These are phyloP conservation scores for Dendroctonus valens DNA, from an alignment of 1,140 invertebrate genomes.

Conservation along the genomic window DNA sequence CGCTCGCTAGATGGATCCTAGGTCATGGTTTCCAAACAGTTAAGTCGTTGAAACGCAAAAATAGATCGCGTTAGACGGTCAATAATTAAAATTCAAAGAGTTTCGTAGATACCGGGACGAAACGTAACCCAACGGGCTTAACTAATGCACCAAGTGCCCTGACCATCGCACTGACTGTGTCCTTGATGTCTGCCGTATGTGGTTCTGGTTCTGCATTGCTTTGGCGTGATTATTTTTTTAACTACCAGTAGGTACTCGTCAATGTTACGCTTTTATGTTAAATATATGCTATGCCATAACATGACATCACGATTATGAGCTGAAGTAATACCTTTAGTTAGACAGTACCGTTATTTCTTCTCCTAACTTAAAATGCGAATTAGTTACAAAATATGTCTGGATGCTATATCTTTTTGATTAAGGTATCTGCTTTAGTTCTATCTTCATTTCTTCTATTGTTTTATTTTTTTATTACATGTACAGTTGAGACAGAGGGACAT, in stretches of 20 bases:
- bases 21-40: conserved; percentile 26
- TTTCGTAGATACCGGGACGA: conserved; percentile 21
- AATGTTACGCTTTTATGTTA: conserved; percentile 3
- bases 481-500: too few species aligned
- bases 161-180: conserved; percentile 26
- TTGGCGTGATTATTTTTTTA: conserved; percentile 30
- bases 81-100: conserved; percentile 31
- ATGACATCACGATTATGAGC: too few species aligned
- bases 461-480: too few species aligned
- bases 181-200: conserved; percentile 26
- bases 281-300: too few species aligned
- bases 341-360: too few species aligned
- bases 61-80: conserved; percentile 27
- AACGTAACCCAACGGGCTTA: conserved; percentile 9
- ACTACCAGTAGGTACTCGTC: conserved; percentile 16
- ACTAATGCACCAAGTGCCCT: conserved; percentile 15
- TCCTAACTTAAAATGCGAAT: too few species aligned
- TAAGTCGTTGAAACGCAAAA: conserved; percentile 21
- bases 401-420: too few species aligned
- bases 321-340: too few species aligned
- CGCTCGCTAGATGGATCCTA: conserved; percentile 11
- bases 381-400: too few species aligned
- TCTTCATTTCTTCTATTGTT: too few species aligned
- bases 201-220: conserved; percentile 22
- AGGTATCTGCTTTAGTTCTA: too few species aligned